Base-by-base conservation (phyloP, 37 sponge, comb jelly and placozoan genomes). In the Dysidea cf. avara region DNA sequence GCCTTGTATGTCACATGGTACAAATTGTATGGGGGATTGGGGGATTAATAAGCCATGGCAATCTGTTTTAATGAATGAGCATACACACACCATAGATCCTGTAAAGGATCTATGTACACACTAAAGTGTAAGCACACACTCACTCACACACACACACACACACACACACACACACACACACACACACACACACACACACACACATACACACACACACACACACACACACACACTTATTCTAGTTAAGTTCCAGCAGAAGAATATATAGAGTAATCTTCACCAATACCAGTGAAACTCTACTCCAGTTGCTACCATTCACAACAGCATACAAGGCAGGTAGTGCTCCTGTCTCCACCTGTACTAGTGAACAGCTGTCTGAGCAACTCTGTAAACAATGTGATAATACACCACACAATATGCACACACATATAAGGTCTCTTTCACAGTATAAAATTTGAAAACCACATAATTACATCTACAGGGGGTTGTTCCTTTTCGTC, bases 321-420 rank as follows among this genome's bases (percentile, higher is more conserved):
- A 70, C 51, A 0, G 71, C 54, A 43, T 77, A 50, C 28, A 87
- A 40, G 7, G 77, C 78, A 7, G 58, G 43, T 1, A 81, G 58
- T 28, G 82, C 58, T 34, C 53, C 66, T 7, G 53, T 30, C 11
- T 56, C 55, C 24, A 77, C 77, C 29, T 82, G n/a, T 21, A 40
- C 60, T 53, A 40, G 34, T 39, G 53, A 53, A 66, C 88, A 87
- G 13, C 22, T 24, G 56, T 77, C 61, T 46, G 82, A 81, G n/a
- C 14, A 76, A 82, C 18, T 53, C 32, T 12, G 88, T 77, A 34
- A 80, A 76, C 66, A 82, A 25, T 17, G 72, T 83, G 81, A 57
- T 3, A 12, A 14, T 28, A 62, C 0, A 26, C 17, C 26, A 29
- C n/a, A n/a, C n/a, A n/a, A n/a, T n/a, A 34, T 20, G 2, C 28